Conservation (phyloP, 2,888 invertebrate species). For the Crepidodera aurea region DNA sequence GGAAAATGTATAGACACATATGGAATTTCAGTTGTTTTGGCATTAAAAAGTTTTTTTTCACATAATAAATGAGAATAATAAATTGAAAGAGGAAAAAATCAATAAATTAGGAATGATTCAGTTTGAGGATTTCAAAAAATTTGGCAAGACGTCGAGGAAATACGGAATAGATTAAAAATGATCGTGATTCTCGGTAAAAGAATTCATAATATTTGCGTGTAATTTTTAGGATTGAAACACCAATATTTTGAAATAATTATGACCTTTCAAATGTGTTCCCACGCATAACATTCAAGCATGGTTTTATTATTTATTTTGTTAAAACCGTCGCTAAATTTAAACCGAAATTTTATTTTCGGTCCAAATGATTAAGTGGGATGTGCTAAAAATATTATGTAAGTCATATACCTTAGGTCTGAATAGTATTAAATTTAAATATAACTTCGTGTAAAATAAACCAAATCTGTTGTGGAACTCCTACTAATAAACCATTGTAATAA, state of each 20-base stretch:
- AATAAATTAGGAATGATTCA: too few relatives aligned
- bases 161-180: background rate
- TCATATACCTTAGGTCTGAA: background rate
- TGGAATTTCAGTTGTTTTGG: too few relatives aligned
- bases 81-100: too few relatives aligned
- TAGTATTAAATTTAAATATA: background rate
- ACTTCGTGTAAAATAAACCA: constrained; percentile 11
- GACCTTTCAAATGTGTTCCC: background rate
- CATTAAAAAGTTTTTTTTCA: too few relatives aligned
- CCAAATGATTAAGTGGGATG: constrained; percentile 1
- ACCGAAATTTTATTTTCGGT: constrained; percentile 5
- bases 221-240: background rate
- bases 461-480: constrained; percentile 28
- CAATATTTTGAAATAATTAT: constrained; percentile 1
- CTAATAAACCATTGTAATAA: constrained; percentile 30
- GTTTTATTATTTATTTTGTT: background rate
- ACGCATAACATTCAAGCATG: background rate
- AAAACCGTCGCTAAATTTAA: background rate
- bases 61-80: too few relatives aligned
- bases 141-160: constrained; percentile 7
- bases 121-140: background rate
- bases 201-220: constrained; percentile 8
- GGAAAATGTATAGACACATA: too few relatives aligned
- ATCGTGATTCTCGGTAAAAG: background rate
- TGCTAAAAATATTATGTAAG: constrained; percentile 6